phyloP scores from a whole-genome alignment of 2,888 invertebrate genomes.

The Rotaria macrura region DNA sequence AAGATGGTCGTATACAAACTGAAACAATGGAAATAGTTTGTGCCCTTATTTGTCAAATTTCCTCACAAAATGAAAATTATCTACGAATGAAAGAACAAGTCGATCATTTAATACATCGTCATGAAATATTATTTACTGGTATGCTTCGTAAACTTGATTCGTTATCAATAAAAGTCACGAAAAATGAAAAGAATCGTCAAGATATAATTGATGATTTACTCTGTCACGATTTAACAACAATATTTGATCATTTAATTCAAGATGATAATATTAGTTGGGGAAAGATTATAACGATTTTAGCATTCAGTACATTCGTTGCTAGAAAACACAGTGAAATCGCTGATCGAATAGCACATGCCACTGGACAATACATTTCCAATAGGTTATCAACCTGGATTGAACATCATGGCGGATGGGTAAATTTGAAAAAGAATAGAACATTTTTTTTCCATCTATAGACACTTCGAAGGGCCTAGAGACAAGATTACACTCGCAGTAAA shows the following conservation, averaged over 20 bases:
- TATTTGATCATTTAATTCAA: not conserved
- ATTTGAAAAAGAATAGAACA: too few relatives aligned
- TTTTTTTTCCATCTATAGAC: too few relatives aligned
- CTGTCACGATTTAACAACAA: not conserved
- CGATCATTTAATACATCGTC: not conserved
- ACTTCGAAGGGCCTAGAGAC: too few relatives aligned
- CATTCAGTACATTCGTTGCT: not conserved
- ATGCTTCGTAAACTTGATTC: not conserved
- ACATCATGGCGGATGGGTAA: slow-evolving; percentile 4
- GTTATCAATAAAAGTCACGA: not conserved
- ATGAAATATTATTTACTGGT: slow-evolving; percentile 11
- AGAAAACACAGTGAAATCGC: not conserved
- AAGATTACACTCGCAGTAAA: too few relatives aligned
- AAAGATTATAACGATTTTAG: not conserved
- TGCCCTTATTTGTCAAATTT: not conserved
- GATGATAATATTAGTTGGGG: not conserved
- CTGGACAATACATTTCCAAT: not conserved
- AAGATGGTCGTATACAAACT: not conserved
- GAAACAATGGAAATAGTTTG: not conserved
- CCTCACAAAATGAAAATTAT: not conserved
- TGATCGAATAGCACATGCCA: not conserved
- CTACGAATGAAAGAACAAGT: not conserved
- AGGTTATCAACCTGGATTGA: not conserved
- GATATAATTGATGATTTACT: not conserved
- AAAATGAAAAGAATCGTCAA: not conserved